phyloP scores from a whole-genome alignment of 2,113 vertebrate species.

The Crotalus tigris region DNA sequence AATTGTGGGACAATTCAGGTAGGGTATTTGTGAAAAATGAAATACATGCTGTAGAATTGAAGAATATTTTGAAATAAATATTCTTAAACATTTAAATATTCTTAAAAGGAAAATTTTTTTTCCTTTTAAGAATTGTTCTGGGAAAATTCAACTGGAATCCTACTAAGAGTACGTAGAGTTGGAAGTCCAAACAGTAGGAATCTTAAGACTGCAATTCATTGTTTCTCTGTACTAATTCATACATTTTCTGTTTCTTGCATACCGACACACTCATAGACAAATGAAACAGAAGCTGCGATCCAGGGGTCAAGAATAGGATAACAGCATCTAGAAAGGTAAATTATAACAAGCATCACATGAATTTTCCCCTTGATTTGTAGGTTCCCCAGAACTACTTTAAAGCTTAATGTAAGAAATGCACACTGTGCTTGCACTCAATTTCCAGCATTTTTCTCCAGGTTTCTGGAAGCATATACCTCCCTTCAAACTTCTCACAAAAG shows the following conservation, averaged over 20 bases:
- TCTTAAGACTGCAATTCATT: not conserved
- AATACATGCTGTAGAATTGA: not conserved
- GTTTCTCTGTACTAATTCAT: not conserved
- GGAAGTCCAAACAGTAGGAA: not conserved
- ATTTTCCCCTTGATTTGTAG: not conserved
- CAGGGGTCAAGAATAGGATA: not conserved
- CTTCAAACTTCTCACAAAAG: not conserved
- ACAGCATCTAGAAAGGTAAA: not conserved
- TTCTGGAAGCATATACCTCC: not conserved
- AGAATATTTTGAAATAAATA: not conserved
- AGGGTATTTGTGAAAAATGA: not conserved
- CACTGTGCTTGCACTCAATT: not conserved
- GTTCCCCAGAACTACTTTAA: not conserved
- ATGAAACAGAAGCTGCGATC: not conserved
- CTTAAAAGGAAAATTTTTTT: too few relatives aligned
- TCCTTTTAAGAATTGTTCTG: not conserved
- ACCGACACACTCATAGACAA: too few relatives aligned
- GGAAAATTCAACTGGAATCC: too few relatives aligned
- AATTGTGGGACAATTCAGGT: not conserved
- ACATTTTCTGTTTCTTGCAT: not conserved
- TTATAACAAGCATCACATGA: not conserved
- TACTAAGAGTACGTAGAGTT: not conserved
- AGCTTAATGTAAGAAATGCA: not conserved
- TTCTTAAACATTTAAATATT: too few relatives aligned
- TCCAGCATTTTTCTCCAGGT: not conserved